Base-by-base conservation (phyloP, 1,140 invertebrate species). In the Conus betulinus region DNA sequence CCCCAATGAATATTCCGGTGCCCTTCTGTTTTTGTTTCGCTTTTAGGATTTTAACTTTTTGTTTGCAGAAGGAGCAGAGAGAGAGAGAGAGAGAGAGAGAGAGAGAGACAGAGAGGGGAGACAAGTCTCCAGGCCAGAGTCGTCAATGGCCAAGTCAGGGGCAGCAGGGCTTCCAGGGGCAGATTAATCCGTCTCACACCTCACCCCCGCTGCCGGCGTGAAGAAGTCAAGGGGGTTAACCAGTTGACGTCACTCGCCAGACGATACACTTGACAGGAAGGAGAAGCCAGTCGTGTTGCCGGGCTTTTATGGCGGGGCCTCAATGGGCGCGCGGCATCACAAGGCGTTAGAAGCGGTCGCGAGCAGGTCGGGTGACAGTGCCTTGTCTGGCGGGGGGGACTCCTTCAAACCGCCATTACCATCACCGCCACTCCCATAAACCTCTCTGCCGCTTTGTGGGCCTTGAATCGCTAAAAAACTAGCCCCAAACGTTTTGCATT, bases 121-220 rank as follows among this genome's bases (percentile, higher is more conserved):
- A 39, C 0, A 39, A 39, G 39, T 39, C 39, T 39, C 39, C 39
- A 39, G 39, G 39, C 39, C 39, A 39, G 39, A 39, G 39, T 39
- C 39, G 39, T 39, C 39, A 39, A 39, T 39, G 39, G 39, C 39
- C 39, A 39, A 39, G 39, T 39, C 57, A 60, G 57, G 57, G 57
- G 57, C 8, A 60, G 57, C 15, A 39, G 39, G 39, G 39, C n/a
- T 39, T 39, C 60, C 60, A 63, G 60, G 60, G 60, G 67, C 67
- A 20, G 67, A 71, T 71, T 71, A 71, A 71, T 71, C 67, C 67
- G 67, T 71, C 67, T 71, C 67, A 71, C 67, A 71, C 67, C 67
- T 71, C 23, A 20, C 67, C 67, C 67, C 23, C 67, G 23, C 67
- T 13, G 67, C 11, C 67, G 67, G 67, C 67, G 67, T 71, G 11